Base-by-base conservation (phyloP, 2,888 invertebrate species). In the Hydrotaea diabolus region DNA sequence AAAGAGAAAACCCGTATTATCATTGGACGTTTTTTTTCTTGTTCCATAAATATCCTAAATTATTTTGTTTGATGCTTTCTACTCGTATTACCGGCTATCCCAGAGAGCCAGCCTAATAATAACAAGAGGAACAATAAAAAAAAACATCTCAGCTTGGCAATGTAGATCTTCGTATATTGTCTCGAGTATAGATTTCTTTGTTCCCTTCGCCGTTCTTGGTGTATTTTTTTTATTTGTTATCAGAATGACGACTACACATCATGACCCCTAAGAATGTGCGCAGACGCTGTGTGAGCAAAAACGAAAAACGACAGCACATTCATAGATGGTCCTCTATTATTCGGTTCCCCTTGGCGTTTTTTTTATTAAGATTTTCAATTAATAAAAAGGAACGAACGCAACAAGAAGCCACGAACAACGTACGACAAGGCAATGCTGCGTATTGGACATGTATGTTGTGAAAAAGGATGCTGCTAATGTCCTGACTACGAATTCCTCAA, bases 381-480 rank as follows among this genome's bases (percentile, higher is more conserved):
- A 86, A 86, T 86, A 86, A 79, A n/a, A n/a, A 55, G 17, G 75
- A 64, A 72, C 43, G 69, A 77, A 72, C 43, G 69, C 74, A 80
- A 81, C 81, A 81, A 82, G 77, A 82, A 21, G 75, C 77, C 77
- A 46, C 23, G 46, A 75, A n/a, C n/a, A n/a, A n/a, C n/a, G n/a
- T n/a, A n/a, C n/a, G n/a, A n/a, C n/a, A n/a, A n/a, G 69, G 82
- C 77, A 83, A 86, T 66, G 85, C 81, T 83, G 86, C 75, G 79
- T 86, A 81, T 80, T 86, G 87, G 86, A 85, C 87, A 86, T 77
- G 85, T 82, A 79, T 55, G 87, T 87, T 23, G 23, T 69, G 83
- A 77, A 90, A 90, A 90, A 90, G 89, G 90, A 91, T 90, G 90
- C 90, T 90, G 90, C 90, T 90, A 90, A 90, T 90, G 90, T 89